Evolutionary conservation across 2,113 vertebrate genomes (phyloP), one percentile per base, ranked within the genome.

Genomic region (Atlantisia rogersi): DNA sequence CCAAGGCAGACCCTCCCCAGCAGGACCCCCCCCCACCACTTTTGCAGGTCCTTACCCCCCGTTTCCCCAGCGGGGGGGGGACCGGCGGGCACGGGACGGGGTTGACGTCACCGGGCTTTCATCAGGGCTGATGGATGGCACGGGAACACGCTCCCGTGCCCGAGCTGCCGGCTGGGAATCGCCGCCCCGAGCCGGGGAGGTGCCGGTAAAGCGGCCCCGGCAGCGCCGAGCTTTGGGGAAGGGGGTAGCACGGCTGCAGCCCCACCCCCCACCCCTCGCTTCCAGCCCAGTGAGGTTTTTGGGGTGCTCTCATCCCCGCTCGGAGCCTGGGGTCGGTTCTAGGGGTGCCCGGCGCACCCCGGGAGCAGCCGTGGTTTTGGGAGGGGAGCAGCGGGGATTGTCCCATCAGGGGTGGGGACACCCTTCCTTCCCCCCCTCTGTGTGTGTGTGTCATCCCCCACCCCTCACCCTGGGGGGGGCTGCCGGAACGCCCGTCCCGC

Each of bases 71-170:
- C 35, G 17, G 42, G 2, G 42, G 77, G 67, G 89, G 35, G 35
- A 82, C 69, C 67, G 3, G 37, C 24, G 55, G 5, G 76, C 62
- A 69, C 26, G 86, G 95, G 95, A 94, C 56, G 56, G 83, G 73
- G 20, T 40, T 97, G 96, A 92, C 92, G 96, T 94, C 95, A 95
- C 83, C 4, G 8, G 55, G 91, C 91, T 94, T 62, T 86, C 91
- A 94, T 83, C 68, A 14, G 83, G 50, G 64, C 74, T 96, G 96
- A 96, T 84, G 95, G 95, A 95, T 95, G 93, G 81, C 89, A 42
- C 39, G 86, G 91, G 87, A 88, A 86, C 82, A 55, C 37, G 79
- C 71, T 94, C 53, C 94, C 63, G 86, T 28, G 90, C 78, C 91
- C 56, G 15, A 85, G 74, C 68, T 31, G 35, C 94, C 26, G 84